Percentiles rank a stretch among this genome's conserved stretches.
These are phyloP conservation scores for Hybos culiciformis DNA, from an alignment of 2,888 invertebrate species.

Conservation along the genomic window DNA sequence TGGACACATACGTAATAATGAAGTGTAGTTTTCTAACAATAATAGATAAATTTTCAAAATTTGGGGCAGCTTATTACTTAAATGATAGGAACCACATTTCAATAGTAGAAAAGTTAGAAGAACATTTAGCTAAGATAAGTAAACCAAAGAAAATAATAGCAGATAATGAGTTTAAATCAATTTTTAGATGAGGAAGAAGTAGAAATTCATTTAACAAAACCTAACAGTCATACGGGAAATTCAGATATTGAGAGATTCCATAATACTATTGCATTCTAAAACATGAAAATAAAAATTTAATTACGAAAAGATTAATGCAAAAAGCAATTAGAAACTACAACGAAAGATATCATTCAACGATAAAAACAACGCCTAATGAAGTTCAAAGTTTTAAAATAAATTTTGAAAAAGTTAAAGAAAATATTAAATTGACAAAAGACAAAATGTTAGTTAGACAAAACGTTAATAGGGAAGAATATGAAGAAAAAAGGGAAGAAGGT, in stretches of 20 bases:
- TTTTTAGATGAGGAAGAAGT: not conserved
- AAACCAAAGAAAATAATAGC: constrained; percentile 11
- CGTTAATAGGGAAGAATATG: not conserved
- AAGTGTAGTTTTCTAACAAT: constrained; percentile 1
- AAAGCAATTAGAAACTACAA: not conserved
- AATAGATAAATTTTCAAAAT: constrained; percentile 5
- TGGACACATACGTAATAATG: not conserved
- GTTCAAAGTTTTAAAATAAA: not conserved
- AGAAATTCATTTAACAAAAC: not conserved
- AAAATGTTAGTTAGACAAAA: not conserved
- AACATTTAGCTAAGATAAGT: constrained; percentile 1
- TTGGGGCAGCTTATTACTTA: not conserved
- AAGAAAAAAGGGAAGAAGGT: not conserved
- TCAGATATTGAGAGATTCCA: not conserved
- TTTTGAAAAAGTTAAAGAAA: not conserved
- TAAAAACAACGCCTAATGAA: not conserved
- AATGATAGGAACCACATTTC: not conserved
- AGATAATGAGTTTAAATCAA: constrained; percentile 8
- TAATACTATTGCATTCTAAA: too few species aligned
- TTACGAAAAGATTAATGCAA: not conserved
- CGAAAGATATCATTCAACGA: not conserved
- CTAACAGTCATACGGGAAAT: constrained; percentile 1
- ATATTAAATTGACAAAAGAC: not conserved
- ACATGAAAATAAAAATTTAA: not conserved
- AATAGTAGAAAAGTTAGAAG: not conserved